These are phyloP conservation scores for Pteropus alecto DNA, from an alignment of 2,113 vertebrate species.

Conservation along the genomic window DNA sequence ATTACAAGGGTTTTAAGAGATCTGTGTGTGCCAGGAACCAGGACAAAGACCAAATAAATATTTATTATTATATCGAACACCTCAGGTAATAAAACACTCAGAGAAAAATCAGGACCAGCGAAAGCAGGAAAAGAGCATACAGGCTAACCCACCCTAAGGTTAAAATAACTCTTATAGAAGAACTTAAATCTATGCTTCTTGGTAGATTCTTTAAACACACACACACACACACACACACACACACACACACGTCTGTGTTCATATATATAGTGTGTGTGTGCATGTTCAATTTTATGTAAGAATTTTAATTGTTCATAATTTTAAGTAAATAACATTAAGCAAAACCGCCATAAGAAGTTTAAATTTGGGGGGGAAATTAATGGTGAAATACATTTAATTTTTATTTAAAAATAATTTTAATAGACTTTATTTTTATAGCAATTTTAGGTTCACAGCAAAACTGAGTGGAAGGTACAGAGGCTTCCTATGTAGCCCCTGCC, in stretches of 20 bases:
- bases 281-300: neutral
- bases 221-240: too few species aligned
- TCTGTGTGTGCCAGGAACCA: neutral
- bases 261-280: too few species aligned
- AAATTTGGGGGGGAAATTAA: neutral
- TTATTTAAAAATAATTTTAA: neutral
- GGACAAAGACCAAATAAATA: neutral
- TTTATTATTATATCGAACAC: neutral
- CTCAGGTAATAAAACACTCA: neutral
- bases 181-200: constrained; percentile 18
- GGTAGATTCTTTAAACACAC: neutral
- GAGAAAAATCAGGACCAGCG: neutral
- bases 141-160: neutral
- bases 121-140: neutral
- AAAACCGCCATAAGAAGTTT: neutral
- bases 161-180: neutral
- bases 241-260: neutral
- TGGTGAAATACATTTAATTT: neutral
- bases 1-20: neutral
- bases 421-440: neutral
- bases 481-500: neutral
- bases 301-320: neutral
- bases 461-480: neutral
- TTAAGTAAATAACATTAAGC: neutral
- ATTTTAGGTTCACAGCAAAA: neutral